phyloP scores from a whole-genome alignment of 2,888 invertebrate species.

The Drosophila merina region DNA sequence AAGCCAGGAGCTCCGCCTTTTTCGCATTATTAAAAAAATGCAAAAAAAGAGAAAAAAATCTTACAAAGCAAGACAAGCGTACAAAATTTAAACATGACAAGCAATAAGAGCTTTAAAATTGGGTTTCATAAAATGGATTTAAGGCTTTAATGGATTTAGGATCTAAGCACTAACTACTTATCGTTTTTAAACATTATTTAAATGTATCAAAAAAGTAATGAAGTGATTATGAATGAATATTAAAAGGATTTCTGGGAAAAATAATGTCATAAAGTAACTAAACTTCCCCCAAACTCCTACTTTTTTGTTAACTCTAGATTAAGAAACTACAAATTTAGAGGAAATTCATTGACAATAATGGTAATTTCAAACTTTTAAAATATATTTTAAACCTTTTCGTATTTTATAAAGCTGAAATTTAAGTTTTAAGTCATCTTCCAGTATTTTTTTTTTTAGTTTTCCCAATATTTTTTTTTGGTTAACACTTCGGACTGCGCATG shows the following conservation, averaged over 20 bases:
- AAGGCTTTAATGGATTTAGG: neutral
- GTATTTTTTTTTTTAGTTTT: slow-evolving; percentile 23
- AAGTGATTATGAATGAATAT: no score
- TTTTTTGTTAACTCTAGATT: neutral
- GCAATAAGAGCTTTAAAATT: slow-evolving; percentile 14
- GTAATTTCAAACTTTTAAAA: neutral
- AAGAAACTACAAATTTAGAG: neutral
- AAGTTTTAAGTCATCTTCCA: slow-evolving; percentile 7
- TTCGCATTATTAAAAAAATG: slow-evolving; percentile 60
- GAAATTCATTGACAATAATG: neutral
- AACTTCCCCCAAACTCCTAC: no score
- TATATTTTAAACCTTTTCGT: neutral
- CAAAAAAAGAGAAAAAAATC: neutral
- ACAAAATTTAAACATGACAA: neutral
- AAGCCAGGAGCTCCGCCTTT: slow-evolving; percentile 66
- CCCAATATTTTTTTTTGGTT: slow-evolving; percentile 23
- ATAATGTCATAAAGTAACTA: no score
- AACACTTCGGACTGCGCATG: slow-evolving; percentile 67
- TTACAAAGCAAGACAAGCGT: neutral
- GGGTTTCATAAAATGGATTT: neutral
- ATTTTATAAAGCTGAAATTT: neutral
- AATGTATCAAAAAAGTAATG: no score
- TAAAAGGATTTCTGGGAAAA: no score
- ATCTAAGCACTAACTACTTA: no score
- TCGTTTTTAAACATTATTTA: no score